These are phyloP conservation scores for Ceyx margarethae DNA, from an alignment of 2,113 vertebrate species.

Conservation along the genomic window DNA sequence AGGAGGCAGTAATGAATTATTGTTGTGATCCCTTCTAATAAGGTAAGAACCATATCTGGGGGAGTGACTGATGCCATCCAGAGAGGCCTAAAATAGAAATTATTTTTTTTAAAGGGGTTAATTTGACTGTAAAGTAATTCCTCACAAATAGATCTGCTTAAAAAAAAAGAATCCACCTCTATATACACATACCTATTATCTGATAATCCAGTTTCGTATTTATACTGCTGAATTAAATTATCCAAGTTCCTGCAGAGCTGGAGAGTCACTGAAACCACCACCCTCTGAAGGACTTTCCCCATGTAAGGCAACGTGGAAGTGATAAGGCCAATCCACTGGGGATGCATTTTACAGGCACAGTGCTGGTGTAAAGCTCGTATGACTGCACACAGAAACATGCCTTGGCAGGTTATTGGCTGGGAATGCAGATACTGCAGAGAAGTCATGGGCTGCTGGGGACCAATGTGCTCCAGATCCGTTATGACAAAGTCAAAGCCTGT, in stretches of 20 bases:
- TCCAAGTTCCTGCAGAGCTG: constrained; percentile 97
- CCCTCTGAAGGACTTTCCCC: constrained; percentile 91
- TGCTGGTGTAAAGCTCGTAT: constrained; percentile 95
- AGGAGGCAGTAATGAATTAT: constrained; percentile 98
- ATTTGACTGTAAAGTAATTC: not conserved
- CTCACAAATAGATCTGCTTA: not conserved
- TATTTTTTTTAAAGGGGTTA: not conserved
- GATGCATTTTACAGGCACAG: constrained; percentile 97
- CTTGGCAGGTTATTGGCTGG: constrained; percentile 96
- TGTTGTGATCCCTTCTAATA: constrained; percentile 95
- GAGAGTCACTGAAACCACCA: constrained; percentile 95
- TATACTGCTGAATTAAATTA: constrained; percentile 95
- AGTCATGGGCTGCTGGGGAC: constrained; percentile 93
- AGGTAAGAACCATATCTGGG: constrained; percentile 93
- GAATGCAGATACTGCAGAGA: constrained; percentile 95
- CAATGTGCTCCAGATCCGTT: constrained; percentile 90
- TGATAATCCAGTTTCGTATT: constrained; percentile 90
- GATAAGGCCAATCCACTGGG: constrained; percentile 97
- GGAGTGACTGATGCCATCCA: constrained; percentile 96
- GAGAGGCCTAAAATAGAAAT: constrained; percentile 81
- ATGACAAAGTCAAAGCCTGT: constrained; percentile 87
- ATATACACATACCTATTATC: constrained; percentile 80
- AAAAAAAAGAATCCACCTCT: not conserved
- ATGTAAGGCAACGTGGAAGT: constrained; percentile 96
- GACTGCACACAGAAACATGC: constrained; percentile 97